Evolutionary conservation across 1,140 invertebrate genomes (phyloP), one percentile per base, ranked within the genome.

Genomic region (Cephus cinctus): DNA sequence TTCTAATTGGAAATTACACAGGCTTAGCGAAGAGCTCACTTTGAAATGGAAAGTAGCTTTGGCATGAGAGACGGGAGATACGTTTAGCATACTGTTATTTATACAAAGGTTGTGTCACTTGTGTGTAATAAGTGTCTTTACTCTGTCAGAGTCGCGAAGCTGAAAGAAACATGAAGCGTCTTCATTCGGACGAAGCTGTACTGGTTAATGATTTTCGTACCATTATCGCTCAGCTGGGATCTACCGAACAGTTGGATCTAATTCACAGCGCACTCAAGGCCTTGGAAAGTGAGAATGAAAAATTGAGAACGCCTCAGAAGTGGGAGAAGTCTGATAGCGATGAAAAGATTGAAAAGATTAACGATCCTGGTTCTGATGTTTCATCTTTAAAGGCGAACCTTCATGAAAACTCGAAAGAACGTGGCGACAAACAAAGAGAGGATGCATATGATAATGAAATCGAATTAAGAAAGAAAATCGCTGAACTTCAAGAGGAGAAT

Each of bases 401-500:
- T 56, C 63, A 62, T 6, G 38, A 27, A 15, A 48, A 18, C 8
- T 22, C 31, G 5, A 43, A 46, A n/a, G n/a, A n/a, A n/a, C n/a
- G n/a, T 34, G 38, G 43, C 1, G 22, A 39, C 15, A 56, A 61
- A 11, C 50, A 46, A 19, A 52, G 56, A 23, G 61, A 44, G 21
- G 31, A 31, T 15, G 44, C 39, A 23, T 58, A 43, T 18, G 66
- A 63, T 18, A 63, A 51, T 2, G 71, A 71, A 14, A 34, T 27
- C 0, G 56, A 67, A 6, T 61, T 83, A 11, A 64, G 65, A 40
- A 77, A 76, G 54, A 80, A 78, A 56, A 63, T 79, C 15, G 54
- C 69, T 3, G 54, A 70, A 8, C 54, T 79, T 4, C 64, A 74
- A 50, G 67, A 73, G 3, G 76, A 81, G 50, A 83, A 85, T 56